phyloP scores from a whole-genome alignment of 1,140 invertebrate genomes.

The Wasmannia auropunctata region DNA sequence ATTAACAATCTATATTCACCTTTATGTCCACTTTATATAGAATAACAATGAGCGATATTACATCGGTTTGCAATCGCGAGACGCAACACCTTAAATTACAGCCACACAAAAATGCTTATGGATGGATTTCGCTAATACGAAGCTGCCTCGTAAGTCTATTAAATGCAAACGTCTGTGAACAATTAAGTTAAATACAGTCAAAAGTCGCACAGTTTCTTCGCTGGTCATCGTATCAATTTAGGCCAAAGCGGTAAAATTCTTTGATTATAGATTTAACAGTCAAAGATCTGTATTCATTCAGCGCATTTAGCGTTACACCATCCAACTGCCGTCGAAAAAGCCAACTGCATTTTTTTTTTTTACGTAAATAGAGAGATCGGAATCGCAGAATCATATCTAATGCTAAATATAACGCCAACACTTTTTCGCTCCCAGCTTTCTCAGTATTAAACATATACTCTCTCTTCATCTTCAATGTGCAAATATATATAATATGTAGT shows the following conservation, averaged over 20 bases:
- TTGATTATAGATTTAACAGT: conserved; percentile 55
- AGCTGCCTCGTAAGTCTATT: conserved; percentile 12
- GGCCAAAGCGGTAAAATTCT: conserved; percentile 47
- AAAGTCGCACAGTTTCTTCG: conserved; percentile 15
- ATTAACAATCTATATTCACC: conserved; percentile 64
- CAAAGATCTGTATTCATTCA: conserved; percentile 12
- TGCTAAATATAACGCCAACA: conserved; percentile 15
- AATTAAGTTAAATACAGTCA: conserved; percentile 47
- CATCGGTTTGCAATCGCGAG: conserved; percentile 24
- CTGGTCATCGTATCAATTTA: conserved; percentile 20
- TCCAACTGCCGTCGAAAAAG: not conserved
- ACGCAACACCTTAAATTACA: conserved; percentile 24
- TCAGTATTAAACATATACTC: not conserved
- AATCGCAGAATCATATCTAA: not conserved
- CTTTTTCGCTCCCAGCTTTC: not conserved
- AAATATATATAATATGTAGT: not conserved
- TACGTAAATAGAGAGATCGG: conserved; percentile 8
- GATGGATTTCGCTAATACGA: conserved; percentile 66
- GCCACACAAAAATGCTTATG: conserved; percentile 51
- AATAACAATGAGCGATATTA: conserved; percentile 62
- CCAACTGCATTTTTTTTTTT: conserved; percentile 8
- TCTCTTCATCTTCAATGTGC: not conserved
- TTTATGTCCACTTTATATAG: conserved; percentile 59
- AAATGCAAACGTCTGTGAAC: conserved; percentile 25
- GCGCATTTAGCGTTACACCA: conserved; percentile 26